Evolutionary conservation across 2,113 vertebrate genomes (phyloP).

Genomic region (Pitta sordida): DNA sequence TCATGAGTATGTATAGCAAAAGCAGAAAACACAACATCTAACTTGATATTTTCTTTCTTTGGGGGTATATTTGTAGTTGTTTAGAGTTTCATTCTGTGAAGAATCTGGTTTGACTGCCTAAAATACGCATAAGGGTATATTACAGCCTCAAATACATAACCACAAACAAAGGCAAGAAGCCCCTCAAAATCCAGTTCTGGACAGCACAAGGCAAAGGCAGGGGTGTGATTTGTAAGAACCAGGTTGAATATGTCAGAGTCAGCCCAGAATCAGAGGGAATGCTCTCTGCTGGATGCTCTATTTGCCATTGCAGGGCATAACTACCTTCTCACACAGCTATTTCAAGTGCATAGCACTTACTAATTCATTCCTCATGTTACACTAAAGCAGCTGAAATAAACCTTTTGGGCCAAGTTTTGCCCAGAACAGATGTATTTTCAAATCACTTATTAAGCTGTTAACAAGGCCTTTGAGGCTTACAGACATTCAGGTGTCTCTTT

Average conservation of each 20-base stretch:
- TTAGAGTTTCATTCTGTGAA: neutral
- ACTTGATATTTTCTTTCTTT: neutral
- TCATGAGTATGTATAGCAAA: neutral
- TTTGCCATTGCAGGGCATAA: neutral
- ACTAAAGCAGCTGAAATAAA: conserved; percentile 26
- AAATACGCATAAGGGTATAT: neutral
- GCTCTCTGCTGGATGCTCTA: neutral
- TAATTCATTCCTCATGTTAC: conserved; percentile 5
- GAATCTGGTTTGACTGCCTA: neutral
- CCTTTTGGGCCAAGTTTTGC: conserved; percentile 29
- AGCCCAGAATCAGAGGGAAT: accelerated
- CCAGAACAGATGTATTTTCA: conserved; percentile 53
- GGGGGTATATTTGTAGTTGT: neutral
- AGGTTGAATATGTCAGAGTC: neutral
- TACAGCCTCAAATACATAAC: neutral
- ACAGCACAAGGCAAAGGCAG: neutral
- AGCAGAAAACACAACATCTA: neutral
- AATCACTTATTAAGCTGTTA: conserved; percentile 32
- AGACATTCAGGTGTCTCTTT: conserved; percentile 38
- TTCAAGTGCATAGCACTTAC: neutral
- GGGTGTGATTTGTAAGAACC: neutral
- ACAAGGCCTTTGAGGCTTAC: conserved; percentile 32
- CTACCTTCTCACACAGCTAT: neutral
- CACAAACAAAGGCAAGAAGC: neutral
- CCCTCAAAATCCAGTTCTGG: neutral